Conservation (phyloP, 1,140 invertebrate genomes). For the Aphelinus certus region DNA sequence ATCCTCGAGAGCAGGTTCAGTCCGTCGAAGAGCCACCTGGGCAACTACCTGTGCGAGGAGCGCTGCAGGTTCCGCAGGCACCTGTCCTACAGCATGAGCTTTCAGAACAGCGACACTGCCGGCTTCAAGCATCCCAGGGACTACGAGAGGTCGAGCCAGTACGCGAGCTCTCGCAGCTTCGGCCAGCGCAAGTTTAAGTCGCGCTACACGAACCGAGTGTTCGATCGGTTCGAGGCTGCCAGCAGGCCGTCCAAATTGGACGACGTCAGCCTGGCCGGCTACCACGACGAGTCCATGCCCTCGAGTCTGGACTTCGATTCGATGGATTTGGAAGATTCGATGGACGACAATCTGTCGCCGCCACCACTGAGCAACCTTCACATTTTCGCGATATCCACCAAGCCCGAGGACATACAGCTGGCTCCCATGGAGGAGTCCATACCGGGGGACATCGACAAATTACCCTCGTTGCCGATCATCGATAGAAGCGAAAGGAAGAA, state of each 20-base stretch:
- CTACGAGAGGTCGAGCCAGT: background rate
- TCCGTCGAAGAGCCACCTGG: constrained; percentile 20
- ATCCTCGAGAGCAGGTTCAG: constrained; percentile 38
- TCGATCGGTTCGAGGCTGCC: background rate
- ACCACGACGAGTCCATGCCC: constrained; percentile 42
- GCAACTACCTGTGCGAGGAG: constrained; percentile 48
- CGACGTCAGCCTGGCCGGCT: constrained; percentile 41
- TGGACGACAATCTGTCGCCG: constrained; percentile 37
- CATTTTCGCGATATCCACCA: constrained; percentile 60
- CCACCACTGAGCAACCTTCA: constrained; percentile 59
- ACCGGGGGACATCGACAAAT: constrained; percentile 50
- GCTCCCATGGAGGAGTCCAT: constrained; percentile 43
- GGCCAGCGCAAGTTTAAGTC: background rate
- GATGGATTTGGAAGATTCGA: constrained; percentile 10
- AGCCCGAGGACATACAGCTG: constrained; percentile 54
- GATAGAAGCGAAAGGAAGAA: constrained; percentile 42
- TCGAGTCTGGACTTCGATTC: constrained; percentile 29
- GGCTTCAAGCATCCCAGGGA: constrained; percentile 31
- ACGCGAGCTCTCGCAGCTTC: background rate
- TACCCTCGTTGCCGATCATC: constrained; percentile 56
- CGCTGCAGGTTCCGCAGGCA: constrained; percentile 19
- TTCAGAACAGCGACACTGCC: constrained; percentile 42
- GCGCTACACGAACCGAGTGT: background rate
- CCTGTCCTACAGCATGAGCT: constrained; percentile 50
- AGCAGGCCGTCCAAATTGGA: constrained; percentile 40